Base-by-base conservation (phyloP, 1,140 invertebrate genomes). In the Pseudoatta argentina region DNA sequence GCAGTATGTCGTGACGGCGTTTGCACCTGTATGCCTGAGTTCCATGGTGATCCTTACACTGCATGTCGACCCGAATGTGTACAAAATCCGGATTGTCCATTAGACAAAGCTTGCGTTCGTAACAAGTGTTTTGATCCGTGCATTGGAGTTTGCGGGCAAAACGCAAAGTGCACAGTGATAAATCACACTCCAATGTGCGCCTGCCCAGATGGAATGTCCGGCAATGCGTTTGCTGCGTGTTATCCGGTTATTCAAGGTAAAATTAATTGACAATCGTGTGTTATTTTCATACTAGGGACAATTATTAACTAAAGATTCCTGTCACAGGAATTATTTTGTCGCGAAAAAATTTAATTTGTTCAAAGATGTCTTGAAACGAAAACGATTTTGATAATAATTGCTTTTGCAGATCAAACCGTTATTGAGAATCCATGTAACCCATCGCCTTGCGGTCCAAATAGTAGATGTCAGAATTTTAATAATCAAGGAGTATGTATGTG, bases 71-170 rank as follows among this genome's bases (percentile, higher is more conserved):
- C 97, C 27, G 97, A 97, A 92, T 98, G 97, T 92, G 93, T 97
- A 1, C 95, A 96, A 75, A 97, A 97, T 92, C 96, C 95, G 16
- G 97, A 98, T 90, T 98, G 97, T 94, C 93, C 96, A 5, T 95
- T 96, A 57, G 96, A 97, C 75, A 96, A 95, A 90, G 96, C 97
- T 3, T 98, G 98, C 89, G 96, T 97, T 21, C 96, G 96, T 86
- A 96, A 97, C 89, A 97, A 97, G 95, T 98, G 98, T 92, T 93
- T 96, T 48, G 97, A 98, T 93, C 97, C 97, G 24, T 98, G 97
- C 92, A 95, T 95, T 21, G 97, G 96, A 77, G 96, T 96, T 27
- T 98, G 97, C 94, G 97, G 97, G 0, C 95, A 96, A 72, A 96
- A 96, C 91, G 97, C 97, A 21, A 93, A 96, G 76, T 98, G 97